Evolutionary conservation across 1,140 invertebrate genomes (phyloP).

Genomic region (Lasioglossum albipes): DNA sequence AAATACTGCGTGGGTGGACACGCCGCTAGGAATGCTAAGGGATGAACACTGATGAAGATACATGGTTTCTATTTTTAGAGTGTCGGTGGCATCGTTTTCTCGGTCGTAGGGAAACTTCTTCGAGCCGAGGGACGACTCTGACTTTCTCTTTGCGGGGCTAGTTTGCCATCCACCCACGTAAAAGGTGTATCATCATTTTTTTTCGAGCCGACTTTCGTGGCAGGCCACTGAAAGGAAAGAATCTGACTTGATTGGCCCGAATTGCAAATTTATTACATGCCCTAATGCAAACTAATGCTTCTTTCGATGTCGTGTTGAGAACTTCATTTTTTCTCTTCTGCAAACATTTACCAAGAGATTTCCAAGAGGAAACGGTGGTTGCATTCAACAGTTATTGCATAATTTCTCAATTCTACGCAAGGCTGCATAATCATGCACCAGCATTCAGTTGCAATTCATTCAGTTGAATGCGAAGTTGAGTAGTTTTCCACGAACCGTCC

Average conservation of each 20-base stretch:
- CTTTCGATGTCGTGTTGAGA: too few relatives aligned
- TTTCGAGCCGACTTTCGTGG: background rate
- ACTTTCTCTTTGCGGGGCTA: background rate
- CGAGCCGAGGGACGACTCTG: slow-evolving; percentile 25
- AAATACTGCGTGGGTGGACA: slow-evolving; percentile 18
- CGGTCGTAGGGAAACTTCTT: slow-evolving; percentile 4
- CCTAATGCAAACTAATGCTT: too few relatives aligned
- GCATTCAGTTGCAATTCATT: background rate
- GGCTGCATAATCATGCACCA: too few relatives aligned
- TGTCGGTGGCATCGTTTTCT: slow-evolving; percentile 8
- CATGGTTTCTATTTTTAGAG: slow-evolving; percentile 20
- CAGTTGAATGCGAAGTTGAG: background rate
- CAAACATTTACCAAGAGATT: too few relatives aligned
- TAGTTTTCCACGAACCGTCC: background rate
- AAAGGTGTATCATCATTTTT: background rate
- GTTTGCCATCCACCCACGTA: background rate
- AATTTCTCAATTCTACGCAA: too few relatives aligned
- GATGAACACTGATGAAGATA: slow-evolving; percentile 31
- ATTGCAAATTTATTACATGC: too few relatives aligned
- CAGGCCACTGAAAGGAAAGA: background rate
- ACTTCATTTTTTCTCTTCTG: too few relatives aligned
- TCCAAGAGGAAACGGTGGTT: too few relatives aligned
- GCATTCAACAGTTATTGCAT: too few relatives aligned
- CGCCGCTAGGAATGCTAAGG: background rate
- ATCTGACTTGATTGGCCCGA: background rate